These are phyloP conservation scores for Fratercula arctica DNA, from an alignment of 2,797 vertebrate species.

Conservation along the genomic window DNA sequence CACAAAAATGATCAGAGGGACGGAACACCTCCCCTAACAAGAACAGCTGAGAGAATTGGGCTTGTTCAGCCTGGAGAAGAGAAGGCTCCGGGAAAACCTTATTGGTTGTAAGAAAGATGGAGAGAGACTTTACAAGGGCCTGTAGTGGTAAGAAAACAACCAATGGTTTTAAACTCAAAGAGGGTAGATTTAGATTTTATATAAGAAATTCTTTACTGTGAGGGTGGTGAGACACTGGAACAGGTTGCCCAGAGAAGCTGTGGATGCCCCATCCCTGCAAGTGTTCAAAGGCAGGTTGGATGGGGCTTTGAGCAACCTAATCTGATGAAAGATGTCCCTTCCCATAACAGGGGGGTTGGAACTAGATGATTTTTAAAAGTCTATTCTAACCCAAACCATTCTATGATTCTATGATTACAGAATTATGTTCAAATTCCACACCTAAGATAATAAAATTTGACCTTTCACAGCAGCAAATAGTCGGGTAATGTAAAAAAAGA, in stretches of 20 bases:
- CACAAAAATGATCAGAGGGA: background rate
- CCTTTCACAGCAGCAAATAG: background rate
- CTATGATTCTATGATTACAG: background rate
- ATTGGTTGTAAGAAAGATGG: background rate
- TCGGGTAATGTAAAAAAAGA: background rate
- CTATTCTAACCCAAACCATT: background rate
- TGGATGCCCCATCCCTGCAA: background rate
- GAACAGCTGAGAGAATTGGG: background rate
- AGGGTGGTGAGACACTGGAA: rapidly evolving
- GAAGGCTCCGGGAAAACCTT: background rate
- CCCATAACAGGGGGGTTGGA: rapidly evolving
- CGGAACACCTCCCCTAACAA: background rate
- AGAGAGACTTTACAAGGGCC: background rate
- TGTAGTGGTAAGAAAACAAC: background rate
- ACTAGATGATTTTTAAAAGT: background rate
- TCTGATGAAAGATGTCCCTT: background rate
- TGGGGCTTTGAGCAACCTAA: background rate
- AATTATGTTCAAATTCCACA: background rate
- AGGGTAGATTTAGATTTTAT: background rate
- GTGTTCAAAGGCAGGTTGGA: background rate
- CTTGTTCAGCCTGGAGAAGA: background rate
- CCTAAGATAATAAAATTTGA: background rate
- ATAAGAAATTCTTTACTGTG: background rate
- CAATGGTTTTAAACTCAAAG: background rate
- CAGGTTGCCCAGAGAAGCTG: background rate